phyloP scores from a whole-genome alignment of 2,888 invertebrate genomes.

The Tubulanus polymorphus region DNA sequence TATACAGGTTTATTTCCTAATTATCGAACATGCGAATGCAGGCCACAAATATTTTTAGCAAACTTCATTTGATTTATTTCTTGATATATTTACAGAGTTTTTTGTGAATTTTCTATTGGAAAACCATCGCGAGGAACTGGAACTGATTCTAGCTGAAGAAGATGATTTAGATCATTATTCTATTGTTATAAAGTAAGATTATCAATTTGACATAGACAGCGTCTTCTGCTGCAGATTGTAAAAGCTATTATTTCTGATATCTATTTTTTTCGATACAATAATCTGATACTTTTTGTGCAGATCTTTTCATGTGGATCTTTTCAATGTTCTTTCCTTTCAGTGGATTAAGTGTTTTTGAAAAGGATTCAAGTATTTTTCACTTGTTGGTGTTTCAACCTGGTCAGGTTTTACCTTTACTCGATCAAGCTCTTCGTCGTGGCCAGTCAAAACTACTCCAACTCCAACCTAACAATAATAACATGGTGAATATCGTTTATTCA shows the following conservation, averaged over 20 bases:
- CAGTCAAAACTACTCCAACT: constrained; percentile 60
- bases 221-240: too few species aligned
- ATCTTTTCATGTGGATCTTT: too few species aligned
- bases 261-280: too few species aligned
- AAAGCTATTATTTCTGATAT: too few species aligned
- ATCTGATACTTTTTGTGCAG: too few species aligned
- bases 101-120: constrained; percentile 38
- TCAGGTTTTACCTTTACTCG: constrained; percentile 63
- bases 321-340: constrained; percentile 26
- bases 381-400: constrained; percentile 66
- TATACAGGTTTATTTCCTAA: too few species aligned
- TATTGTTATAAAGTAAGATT: constrained; percentile 67
- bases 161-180: constrained; percentile 64
- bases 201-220: background rate
- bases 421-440: constrained; percentile 50
- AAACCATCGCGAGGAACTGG: constrained; percentile 63
- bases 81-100: constrained; percentile 22
- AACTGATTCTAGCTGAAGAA: constrained; percentile 61
- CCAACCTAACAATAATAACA: constrained; percentile 21
- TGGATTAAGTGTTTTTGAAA: constrained; percentile 57
- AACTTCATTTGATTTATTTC: background rate
- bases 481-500: constrained; percentile 20
- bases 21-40: too few species aligned
- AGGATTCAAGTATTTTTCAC: constrained; percentile 65
- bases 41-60: too few species aligned